A percentile compares a stretch with the other conserved stretches of the same genome.
Evolutionary conservation across 2,888 invertebrate genomes (phyloP).

Genomic region (Cephus pygmeus): DNA sequence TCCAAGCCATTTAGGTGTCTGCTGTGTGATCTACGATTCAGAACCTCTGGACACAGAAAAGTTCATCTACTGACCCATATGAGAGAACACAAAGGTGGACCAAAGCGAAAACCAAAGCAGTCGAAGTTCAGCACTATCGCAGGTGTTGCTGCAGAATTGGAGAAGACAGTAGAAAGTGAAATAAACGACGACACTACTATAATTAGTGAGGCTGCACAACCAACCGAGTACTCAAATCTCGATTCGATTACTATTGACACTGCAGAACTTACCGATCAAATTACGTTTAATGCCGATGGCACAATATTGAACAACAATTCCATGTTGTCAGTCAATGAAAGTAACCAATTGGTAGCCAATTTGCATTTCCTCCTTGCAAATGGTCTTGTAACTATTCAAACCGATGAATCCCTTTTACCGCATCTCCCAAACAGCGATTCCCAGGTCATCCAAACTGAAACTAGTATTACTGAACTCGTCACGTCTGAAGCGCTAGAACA

Average conservation of each 20-base stretch:
- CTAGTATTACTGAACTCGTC: slow-evolving; percentile 18
- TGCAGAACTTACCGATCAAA: slow-evolving; percentile 42
- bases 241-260: slow-evolving; percentile 44
- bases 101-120: slow-evolving; percentile 38
- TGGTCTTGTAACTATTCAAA: slow-evolving; percentile 62
- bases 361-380: slow-evolving; percentile 54
- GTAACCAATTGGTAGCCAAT: slow-evolving; percentile 56
- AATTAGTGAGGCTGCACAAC: neutral
- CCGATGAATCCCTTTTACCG: slow-evolving; percentile 66
- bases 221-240: slow-evolving; percentile 34
- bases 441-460: slow-evolving; percentile 48
- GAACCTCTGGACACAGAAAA: slow-evolving; percentile 76
- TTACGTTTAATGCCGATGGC: slow-evolving; percentile 49
- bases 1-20: slow-evolving; percentile 73
- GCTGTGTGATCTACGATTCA: slow-evolving; percentile 72
- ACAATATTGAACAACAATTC: slow-evolving; percentile 61
- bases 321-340: slow-evolving; percentile 49
- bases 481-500: slow-evolving; percentile 4
- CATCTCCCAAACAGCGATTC: slow-evolving; percentile 43
- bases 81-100: slow-evolving; percentile 51
- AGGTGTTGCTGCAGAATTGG: slow-evolving; percentile 34
- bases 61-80: slow-evolving; percentile 71
- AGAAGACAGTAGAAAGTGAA: slow-evolving; percentile 23
- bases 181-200: slow-evolving; percentile 11
- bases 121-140: slow-evolving; percentile 44